Evolutionary conservation across 2,888 invertebrate genomes (phyloP).

Genomic region (Lithophane semibrunnea): DNA sequence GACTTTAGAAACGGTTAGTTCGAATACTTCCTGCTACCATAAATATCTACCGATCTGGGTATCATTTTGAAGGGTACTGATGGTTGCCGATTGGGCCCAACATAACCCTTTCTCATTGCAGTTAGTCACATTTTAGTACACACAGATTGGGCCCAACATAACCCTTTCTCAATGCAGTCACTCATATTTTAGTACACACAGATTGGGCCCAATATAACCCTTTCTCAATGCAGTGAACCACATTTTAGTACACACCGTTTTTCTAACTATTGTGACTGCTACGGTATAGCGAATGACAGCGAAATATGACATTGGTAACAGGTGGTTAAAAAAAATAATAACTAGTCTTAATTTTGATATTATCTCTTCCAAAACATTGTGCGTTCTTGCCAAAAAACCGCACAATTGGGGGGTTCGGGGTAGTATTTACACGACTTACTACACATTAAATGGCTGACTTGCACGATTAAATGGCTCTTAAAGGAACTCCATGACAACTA

Average conservation of each 20-base stretch:
- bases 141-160: too few species aligned
- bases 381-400: neutral
- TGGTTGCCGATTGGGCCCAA: neutral
- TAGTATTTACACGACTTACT: conserved; percentile 27
- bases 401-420: neutral
- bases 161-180: neutral
- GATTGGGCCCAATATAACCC: neutral
- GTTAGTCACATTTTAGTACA: neutral
- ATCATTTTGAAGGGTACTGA: neutral
- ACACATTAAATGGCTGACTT: too few species aligned
- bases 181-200: too few species aligned
- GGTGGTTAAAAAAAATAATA: too few species aligned
- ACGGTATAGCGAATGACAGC: too few species aligned
- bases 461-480: conserved; percentile 32
- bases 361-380: neutral
- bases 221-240: neutral
- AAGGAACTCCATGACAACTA: conserved; percentile 16
- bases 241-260: neutral
- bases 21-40: neutral
- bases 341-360: neutral
- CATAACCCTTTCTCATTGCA: neutral
- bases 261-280: too few species aligned
- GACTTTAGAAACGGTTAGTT: neutral
- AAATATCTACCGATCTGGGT: neutral
- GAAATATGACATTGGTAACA: too few species aligned